Evolutionary conservation across 92 coral and sea anemone genomes (phyloP).

Genomic region (Umimayanthus kanabou): DNA sequence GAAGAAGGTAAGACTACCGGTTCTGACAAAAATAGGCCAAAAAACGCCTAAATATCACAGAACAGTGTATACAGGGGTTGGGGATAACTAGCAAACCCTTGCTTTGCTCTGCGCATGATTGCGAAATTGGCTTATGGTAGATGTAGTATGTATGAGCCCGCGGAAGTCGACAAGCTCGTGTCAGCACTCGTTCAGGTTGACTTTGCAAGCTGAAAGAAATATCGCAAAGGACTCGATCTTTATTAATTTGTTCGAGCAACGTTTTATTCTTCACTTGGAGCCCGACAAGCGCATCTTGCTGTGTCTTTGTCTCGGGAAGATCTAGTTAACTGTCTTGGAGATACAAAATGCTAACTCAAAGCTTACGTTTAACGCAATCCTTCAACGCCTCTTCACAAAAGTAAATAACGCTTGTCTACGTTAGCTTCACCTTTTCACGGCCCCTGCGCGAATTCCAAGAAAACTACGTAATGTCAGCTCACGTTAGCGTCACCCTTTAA

Average conservation of each 20-base stretch:
- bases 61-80: too few relatives aligned
- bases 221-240: neutral
- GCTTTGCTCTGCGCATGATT: neutral
- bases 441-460: neutral
- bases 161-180: neutral
- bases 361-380: neutral
- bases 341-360: neutral
- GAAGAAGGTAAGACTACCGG: too few relatives aligned
- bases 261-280: neutral
- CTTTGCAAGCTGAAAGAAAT: neutral
- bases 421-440: neutral
- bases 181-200: neutral
- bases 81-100: too few relatives aligned
- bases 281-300: neutral
- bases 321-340: neutral
- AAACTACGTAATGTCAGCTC: neutral
- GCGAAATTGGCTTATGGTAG: too few relatives aligned
- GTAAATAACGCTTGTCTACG: neutral
- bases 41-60: too few relatives aligned
- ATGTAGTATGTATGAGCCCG: neutral
- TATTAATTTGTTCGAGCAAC: neutral
- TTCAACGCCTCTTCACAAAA: too few relatives aligned
- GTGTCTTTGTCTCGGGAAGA: neutral
- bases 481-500: conserved; percentile 33
- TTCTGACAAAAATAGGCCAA: too few relatives aligned